These are phyloP conservation scores for Dascillus cervinus DNA, from an alignment of 2,888 invertebrate species.

Conservation along the genomic window DNA sequence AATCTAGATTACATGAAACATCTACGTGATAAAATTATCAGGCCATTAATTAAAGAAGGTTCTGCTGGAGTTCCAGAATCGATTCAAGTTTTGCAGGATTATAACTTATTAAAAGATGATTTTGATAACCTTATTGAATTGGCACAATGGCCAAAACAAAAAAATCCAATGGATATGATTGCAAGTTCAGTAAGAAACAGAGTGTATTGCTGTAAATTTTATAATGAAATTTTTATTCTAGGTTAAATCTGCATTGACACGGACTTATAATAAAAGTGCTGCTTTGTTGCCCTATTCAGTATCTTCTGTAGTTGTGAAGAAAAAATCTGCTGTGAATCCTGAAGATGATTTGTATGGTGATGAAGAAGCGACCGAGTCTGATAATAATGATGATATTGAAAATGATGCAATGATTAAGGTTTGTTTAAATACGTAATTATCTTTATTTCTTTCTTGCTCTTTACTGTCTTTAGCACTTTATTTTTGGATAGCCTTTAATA, in stretches of 20 bases:
- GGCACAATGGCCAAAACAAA: constrained; percentile 72
- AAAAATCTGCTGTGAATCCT: constrained; percentile 45
- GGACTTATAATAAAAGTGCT: constrained; percentile 82
- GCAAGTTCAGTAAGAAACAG: constrained; percentile 55
- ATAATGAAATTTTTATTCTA: constrained; percentile 31
- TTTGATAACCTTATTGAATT: constrained; percentile 83
- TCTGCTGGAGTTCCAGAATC: constrained; percentile 64
- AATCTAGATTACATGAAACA: constrained; percentile 83
- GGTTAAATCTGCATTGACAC: constrained; percentile 91
- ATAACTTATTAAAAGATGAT: constrained; percentile 86
- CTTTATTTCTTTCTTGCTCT: too few species aligned
- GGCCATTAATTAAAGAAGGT: constrained; percentile 65
- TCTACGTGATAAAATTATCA: constrained; percentile 65
- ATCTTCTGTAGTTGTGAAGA: constrained; percentile 53
- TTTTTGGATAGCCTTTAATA: too few species aligned
- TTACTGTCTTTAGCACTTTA: too few species aligned
- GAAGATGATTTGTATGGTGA: constrained; percentile 40
- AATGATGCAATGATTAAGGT: constrained; percentile 78
- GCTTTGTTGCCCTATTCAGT: constrained; percentile 71
- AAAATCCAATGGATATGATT: constrained; percentile 68
- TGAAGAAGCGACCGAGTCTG: constrained; percentile 37
- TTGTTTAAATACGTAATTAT: too few species aligned
- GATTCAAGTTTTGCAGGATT: constrained; percentile 68
- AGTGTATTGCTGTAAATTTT: constrained; percentile 7
- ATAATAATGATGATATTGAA: constrained; percentile 55